Evolutionary conservation across 2,888 invertebrate genomes (phyloP).

Genomic region (Siphlonurus alternatus): DNA sequence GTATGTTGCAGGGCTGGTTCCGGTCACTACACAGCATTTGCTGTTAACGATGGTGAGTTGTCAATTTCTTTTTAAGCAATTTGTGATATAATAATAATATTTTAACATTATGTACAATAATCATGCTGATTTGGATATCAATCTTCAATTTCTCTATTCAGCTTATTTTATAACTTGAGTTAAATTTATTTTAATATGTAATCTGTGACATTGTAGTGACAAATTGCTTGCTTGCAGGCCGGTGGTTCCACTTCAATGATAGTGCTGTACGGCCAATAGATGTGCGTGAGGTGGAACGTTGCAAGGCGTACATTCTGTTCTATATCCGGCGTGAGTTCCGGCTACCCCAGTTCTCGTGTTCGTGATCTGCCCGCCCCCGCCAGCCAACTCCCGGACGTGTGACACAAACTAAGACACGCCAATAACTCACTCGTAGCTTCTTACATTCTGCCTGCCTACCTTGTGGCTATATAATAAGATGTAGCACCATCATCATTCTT

Average conservation of each 20-base stretch:
- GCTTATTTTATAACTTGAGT: background rate
- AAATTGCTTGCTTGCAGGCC: conserved; percentile 26
- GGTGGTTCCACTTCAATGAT: conserved; percentile 79
- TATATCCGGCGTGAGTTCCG: conserved; percentile 53
- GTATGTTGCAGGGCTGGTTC: conserved; percentile 63
- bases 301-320: conserved; percentile 74
- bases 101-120: too few species aligned
- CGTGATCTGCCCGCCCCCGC: too few species aligned
- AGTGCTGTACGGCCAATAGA: conserved; percentile 57
- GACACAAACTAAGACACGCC: too few species aligned
- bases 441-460: background rate
- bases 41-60: conserved; percentile 47
- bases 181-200: conserved; percentile 5
- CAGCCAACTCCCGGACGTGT: background rate
- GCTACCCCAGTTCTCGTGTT: conserved; percentile 19
- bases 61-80: background rate
- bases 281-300: conserved; percentile 46
- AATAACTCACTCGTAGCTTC: too few species aligned
- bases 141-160: background rate
- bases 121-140: too few species aligned
- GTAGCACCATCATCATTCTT: too few species aligned
- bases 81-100: background rate
- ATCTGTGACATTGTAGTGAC: background rate
- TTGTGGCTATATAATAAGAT: background rate
- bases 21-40: conserved; percentile 74